Conservation (phyloP, 2,113 vertebrate species). For the Corapipo altera region DNA sequence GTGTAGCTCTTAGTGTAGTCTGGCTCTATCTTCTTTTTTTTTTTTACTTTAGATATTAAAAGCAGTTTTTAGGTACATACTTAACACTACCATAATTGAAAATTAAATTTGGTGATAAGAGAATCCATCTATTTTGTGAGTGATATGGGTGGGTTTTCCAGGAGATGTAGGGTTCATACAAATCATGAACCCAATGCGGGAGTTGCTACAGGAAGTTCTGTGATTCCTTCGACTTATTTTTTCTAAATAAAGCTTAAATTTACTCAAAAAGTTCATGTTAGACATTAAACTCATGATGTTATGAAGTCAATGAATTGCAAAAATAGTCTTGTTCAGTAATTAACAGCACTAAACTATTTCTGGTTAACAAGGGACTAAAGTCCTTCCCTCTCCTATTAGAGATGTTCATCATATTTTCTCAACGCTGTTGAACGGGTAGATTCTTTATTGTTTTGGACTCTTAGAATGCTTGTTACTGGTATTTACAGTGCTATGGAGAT, state of each 20-base stretch:
- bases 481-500: neutral
- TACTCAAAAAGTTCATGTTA: neutral
- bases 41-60: neutral
- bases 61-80: neutral
- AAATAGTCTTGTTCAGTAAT: neutral
- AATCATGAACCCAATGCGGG: neutral
- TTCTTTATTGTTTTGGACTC: neutral
- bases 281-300: neutral
- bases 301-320: neutral
- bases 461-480: neutral
- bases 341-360: neutral
- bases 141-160: neutral
- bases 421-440: neutral
- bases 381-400: neutral
- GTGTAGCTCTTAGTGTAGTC: neutral
- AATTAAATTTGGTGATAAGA: neutral
- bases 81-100: neutral
- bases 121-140: neutral
- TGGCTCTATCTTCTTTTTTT: neutral
- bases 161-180: neutral
- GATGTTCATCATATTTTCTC: neutral
- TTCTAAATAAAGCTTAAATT: neutral
- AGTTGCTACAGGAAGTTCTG: neutral
- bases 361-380: neutral
- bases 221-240: neutral